phyloP scores from a whole-genome alignment of 2,797 vertebrate species.

The Myripristis murdjan region DNA sequence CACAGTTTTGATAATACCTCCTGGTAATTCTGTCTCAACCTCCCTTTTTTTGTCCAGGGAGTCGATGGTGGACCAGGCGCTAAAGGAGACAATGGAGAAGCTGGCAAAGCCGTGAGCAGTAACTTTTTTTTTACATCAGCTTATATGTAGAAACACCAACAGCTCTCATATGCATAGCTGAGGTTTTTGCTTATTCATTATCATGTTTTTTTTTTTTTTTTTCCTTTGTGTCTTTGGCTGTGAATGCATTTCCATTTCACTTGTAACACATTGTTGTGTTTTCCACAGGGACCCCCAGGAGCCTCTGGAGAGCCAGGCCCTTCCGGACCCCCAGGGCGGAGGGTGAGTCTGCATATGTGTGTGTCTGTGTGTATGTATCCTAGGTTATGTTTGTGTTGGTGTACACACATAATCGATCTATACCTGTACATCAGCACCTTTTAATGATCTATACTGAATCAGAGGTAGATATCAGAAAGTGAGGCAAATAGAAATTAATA shows the following conservation, averaged over 20 bases:
- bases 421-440: too few relatives aligned
- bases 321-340: constrained; percentile 90
- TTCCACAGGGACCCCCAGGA: constrained; percentile 88
- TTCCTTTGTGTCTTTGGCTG: constrained; percentile 12
- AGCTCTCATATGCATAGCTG: background rate
- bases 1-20: background rate
- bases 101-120: constrained; percentile 85
- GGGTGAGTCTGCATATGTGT: constrained; percentile 81
- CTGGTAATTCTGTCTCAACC: background rate
- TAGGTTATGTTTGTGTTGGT: background rate
- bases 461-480: too few relatives aligned
- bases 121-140: background rate
- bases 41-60: constrained; percentile 80
- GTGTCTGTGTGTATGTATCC: constrained; percentile 2
- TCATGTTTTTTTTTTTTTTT: background rate
- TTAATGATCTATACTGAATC: background rate
- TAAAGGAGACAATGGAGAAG: constrained; percentile 91
- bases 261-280: background rate
- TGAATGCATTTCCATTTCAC: constrained; percentile 29
- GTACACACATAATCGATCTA: too few relatives aligned
- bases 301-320: constrained; percentile 93
- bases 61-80: constrained; percentile 87
- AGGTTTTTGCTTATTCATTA: constrained; percentile 23
- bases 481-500: background rate
- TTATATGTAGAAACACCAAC: background rate